Base-by-base conservation (phyloP, 2,888 invertebrate genomes). In the Masnerella sp. region DNA sequence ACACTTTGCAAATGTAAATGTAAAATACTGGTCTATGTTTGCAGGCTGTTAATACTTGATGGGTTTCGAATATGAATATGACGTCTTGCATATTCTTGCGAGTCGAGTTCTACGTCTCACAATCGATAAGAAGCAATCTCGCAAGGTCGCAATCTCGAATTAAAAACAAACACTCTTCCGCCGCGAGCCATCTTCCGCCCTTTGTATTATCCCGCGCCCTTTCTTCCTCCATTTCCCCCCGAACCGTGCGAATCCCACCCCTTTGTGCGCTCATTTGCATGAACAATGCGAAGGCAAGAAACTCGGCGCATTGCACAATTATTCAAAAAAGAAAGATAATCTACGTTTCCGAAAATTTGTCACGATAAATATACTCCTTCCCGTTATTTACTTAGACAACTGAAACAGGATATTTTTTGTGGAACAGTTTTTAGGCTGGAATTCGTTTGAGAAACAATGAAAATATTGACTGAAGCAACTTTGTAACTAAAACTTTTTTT, bases 241-340 rank as follows among this genome's bases (percentile, higher is more conserved):
- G 45, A 36, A 47, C 59, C 15, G 38, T 36, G 51, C 32, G 58
- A 36, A 58, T 20, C 54, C 43, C 47, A 65, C 56, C 71, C 74
- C 62, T 73, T 65, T 64, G 54, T 34, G 61, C 72, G 54, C 64
- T 73, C 75, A 78, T 80, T 79, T 79, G 74, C 79, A 79, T 79
- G 75, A 79, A 77, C 68, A 75, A 77, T 73, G 67, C 77, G 51
- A 73, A 43, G 56, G 62, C 61, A 52, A 62, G 65, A 43, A 67
- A 30, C 45, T 45, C 49, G 34, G 62, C 52, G 47, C 47, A 58
- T 58, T 36, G 68, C 68, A 52, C 68, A 49, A 68, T 73, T 61
- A 58, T 64, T 73, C 62, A 68, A 18, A 51, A 49, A 68, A 65
- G 52, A 68, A 73, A 64, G 56, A 56, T 58, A 58, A 58, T 52